Evolutionary conservation across 2,113 vertebrate species (phyloP), one percentile per base, ranked within the genome.

Genomic region (Romanogobio albipinnatus): DNA sequence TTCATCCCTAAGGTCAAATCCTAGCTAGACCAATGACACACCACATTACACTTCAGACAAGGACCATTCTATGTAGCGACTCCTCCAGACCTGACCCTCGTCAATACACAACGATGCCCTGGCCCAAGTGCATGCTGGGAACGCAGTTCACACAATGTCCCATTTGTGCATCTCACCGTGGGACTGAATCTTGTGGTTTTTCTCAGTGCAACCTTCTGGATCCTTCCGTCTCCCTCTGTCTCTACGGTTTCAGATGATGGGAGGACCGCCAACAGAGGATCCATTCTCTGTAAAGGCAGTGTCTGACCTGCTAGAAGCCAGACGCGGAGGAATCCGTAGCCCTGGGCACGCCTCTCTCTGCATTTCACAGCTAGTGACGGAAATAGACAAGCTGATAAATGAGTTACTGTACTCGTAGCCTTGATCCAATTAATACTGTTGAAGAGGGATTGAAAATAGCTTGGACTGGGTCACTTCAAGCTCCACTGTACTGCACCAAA

Each of bases 131-230:
- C 87, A 89, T 75, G 71, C 53, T 66, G 80, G 90, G 64, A 81
- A 74, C 77, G 1, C 1, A 43, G 11, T 24, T 26, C 0, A 56
- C 89, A 94, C 93, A 95, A 94, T 90, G 90, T 8, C 8, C 5
- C n/a, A 13, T 87, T 93, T 94, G 90, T 94, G 85, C 47, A 11
- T 1, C 47, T 68, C 47, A 81, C 85, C 87, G 89, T 91, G 92
- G 89, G 93, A 93, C 86, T 80, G 36, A 88, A 91, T 89, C 90
- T 83, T 70, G 61, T 24, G 88, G 87, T 79, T 58, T 91, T 92
- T 93, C 91, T 91, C 93, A 92, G 84, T 64, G 56, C 58, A 83
- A 64, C 74, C 64, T 84, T 77, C 76, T 47, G 8, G 78, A 84
- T 83, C 53, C 62, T 87, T 8, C 76, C 33, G 9, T 26, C 39